A percentile compares a stretch with the other conserved stretches of the same genome.
Conservation (phyloP, 2,797 vertebrate species). For the Sternarchorhynchus goeldii region DNA sequence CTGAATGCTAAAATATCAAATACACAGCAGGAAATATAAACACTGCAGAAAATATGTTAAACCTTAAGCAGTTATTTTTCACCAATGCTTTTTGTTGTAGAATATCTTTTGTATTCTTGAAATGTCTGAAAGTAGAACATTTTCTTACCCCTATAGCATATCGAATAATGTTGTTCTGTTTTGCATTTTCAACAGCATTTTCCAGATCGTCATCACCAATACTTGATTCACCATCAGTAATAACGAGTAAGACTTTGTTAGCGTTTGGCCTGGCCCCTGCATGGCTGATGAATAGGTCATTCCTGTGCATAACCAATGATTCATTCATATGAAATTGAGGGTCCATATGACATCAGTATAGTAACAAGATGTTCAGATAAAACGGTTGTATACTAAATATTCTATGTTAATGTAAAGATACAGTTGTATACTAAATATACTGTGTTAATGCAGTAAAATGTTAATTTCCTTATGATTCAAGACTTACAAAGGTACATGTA, state of each 20-base stretch:
- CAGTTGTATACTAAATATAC: no score
- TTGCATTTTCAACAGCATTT: rapidly evolving
- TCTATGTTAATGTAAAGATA: no score
- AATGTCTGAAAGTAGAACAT: background rate
- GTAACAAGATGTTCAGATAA: background rate
- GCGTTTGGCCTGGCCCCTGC: slow-evolving; percentile 53
- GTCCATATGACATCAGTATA: background rate
- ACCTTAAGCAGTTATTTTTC: no score
- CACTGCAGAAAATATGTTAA: no score
- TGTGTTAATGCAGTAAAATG: no score
- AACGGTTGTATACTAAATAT: background rate
- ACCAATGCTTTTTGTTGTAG: no score
- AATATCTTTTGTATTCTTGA: background rate
- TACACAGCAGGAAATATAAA: no score
- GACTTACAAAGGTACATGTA: background rate
- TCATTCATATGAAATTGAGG: background rate
- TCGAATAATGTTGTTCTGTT: slow-evolving; percentile 49
- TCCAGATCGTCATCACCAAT: rapidly evolving
- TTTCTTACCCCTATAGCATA: slow-evolving; percentile 73
- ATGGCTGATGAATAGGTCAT: background rate
- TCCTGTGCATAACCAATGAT: slow-evolving; percentile 43
- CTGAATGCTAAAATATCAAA: no score
- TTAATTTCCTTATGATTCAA: no score
- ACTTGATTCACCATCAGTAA: slow-evolving; percentile 70
- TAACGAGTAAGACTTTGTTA: slow-evolving; percentile 71